These are phyloP conservation scores for Plodia interpunctella DNA, from an alignment of 1,140 invertebrate species.

Conservation along the genomic window DNA sequence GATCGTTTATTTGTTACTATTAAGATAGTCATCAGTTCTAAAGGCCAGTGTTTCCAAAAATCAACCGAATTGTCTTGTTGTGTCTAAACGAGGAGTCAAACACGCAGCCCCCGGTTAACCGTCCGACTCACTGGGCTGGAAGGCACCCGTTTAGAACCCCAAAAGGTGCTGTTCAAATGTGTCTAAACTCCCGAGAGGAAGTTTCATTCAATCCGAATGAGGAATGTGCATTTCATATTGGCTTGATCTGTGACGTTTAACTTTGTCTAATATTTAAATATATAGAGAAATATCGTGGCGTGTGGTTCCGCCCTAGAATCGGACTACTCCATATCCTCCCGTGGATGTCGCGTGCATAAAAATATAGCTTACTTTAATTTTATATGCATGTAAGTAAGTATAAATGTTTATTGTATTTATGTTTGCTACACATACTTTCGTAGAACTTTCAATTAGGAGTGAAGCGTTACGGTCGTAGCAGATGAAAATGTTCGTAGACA, in stretches of 20 bases:
- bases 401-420: no score
- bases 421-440: no score
- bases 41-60: not conserved
- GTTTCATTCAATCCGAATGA: not conserved
- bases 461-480: no score
- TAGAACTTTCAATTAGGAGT: no score
- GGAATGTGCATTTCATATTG: not conserved
- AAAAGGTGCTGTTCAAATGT: not conserved
- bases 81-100: constrained; percentile 30
- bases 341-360: no score
- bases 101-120: constrained; percentile 16
- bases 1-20: not conserved
- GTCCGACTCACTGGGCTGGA: constrained; percentile 21
- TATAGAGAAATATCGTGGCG: no score
- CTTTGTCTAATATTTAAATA: no score
- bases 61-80: constrained; percentile 26
- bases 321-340: no score
- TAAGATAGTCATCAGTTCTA: not conserved
- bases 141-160: constrained; percentile 9
- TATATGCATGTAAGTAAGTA: no score
- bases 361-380: no score
- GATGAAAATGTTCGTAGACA: no score
- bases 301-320: no score
- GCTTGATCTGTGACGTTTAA: not conserved
- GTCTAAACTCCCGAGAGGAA: not conserved